phyloP scores from a whole-genome alignment of 1,140 invertebrate species.

The Carposina sasakii region DNA sequence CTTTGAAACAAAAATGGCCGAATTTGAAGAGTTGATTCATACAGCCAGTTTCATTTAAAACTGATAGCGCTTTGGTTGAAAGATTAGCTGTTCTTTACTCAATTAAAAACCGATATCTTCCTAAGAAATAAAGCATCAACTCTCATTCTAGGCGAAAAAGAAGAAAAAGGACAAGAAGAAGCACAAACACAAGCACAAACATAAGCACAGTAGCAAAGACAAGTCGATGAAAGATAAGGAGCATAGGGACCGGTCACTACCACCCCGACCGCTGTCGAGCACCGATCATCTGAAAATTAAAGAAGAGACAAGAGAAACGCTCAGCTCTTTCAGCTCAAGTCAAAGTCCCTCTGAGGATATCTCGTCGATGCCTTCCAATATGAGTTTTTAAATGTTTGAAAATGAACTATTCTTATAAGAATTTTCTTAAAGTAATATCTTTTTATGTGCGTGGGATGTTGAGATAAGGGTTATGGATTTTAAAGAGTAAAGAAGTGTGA shows the following conservation, averaged over 20 bases:
- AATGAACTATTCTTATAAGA: too few relatives aligned
- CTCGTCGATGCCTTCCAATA: slow-evolving; percentile 51
- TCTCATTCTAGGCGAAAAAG: slow-evolving; percentile 80
- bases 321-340: slow-evolving; percentile 75
- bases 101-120: too few relatives aligned
- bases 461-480: too few relatives aligned
- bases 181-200: slow-evolving; percentile 84
- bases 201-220: slow-evolving; percentile 83
- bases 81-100: too few relatives aligned
- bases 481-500: too few relatives aligned
- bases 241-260: slow-evolving; percentile 74
- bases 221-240: slow-evolving; percentile 74
- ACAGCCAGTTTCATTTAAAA: too few relatives aligned
- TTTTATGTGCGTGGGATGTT: too few relatives aligned
- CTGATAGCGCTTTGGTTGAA: too few relatives aligned
- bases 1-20: too few relatives aligned
- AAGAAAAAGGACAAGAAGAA: slow-evolving; percentile 90
- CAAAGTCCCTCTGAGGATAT: slow-evolving; percentile 65
- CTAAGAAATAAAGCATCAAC: background rate
- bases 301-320: slow-evolving; percentile 73
- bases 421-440: too few relatives aligned
- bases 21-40: too few relatives aligned
- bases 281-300: slow-evolving; percentile 65
- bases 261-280: slow-evolving; percentile 39
- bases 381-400: slow-evolving; percentile 48